phyloP scores from a whole-genome alignment of 2,113 vertebrate species.

The Sphaerodactylus townsendi region DNA sequence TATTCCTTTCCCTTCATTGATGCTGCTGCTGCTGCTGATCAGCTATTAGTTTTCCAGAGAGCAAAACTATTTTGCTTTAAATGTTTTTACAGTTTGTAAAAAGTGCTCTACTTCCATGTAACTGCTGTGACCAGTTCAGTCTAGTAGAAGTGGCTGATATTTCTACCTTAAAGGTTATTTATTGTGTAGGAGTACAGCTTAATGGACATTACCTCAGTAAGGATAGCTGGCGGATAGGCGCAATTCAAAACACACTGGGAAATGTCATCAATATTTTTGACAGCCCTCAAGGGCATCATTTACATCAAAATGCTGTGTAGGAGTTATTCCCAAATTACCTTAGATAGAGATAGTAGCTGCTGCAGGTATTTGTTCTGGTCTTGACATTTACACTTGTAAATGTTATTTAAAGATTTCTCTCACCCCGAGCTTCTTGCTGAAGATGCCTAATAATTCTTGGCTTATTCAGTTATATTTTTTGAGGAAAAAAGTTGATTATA shows the following conservation, averaged over 20 bases:
- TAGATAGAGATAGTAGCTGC: slow-evolving; percentile 4
- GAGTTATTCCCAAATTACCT: slow-evolving; percentile 36
- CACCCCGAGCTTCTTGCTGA: slow-evolving; percentile 37
- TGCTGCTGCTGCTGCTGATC: background rate
- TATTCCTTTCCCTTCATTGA: background rate
- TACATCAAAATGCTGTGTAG: slow-evolving; percentile 35
- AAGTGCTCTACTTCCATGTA: background rate
- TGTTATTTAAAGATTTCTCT: slow-evolving; percentile 39
- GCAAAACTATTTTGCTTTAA: background rate
- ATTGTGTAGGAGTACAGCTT: background rate
- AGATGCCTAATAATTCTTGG: slow-evolving; percentile 54
- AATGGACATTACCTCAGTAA: slow-evolving; percentile 21
- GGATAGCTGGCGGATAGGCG: background rate
- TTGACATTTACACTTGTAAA: slow-evolving; percentile 47
- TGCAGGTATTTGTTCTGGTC: slow-evolving; percentile 37
- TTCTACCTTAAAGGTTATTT: slow-evolving; percentile 1
- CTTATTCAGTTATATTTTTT: slow-evolving; percentile 25
- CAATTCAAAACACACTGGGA: slow-evolving; percentile 4
- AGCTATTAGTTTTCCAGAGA: background rate
- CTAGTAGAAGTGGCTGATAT: background rate
- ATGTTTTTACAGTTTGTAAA: background rate
- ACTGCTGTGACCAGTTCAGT: background rate
- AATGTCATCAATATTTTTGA: slow-evolving; percentile 35
- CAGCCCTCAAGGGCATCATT: slow-evolving; percentile 25
- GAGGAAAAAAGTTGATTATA: slow-evolving; percentile 36